phyloP scores from a whole-genome alignment of 1,140 invertebrate genomes.

The Monomorium pharaonis region DNA sequence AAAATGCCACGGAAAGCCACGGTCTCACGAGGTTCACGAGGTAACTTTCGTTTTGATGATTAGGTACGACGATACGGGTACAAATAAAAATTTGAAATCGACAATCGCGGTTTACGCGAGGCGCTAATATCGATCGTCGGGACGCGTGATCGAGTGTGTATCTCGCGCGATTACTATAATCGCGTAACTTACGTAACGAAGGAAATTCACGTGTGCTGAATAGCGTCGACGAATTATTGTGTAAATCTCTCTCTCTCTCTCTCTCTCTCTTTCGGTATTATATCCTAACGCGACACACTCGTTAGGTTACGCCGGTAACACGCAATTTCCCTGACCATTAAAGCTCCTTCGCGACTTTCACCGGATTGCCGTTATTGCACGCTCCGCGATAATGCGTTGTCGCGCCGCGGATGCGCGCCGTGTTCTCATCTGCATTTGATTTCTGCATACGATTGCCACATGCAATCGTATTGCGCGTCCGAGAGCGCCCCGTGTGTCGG shows the following conservation, averaged over 20 bases:
- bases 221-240: conserved; percentile 29
- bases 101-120: neutral
- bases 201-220: conserved; percentile 4
- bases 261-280: conserved; percentile 52
- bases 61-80: neutral
- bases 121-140: conserved; percentile 9
- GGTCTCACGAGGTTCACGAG: neutral
- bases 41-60: neutral
- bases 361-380: conserved; percentile 20
- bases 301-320: conserved; percentile 25
- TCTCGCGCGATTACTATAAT: neutral
- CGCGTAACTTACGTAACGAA: conserved; percentile 12
- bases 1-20: neutral
- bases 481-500: neutral
- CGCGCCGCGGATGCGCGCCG: conserved; percentile 18
- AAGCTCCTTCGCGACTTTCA: conserved; percentile 57
- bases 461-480: neutral
- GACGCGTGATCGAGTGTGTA: neutral
- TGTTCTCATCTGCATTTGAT: neutral
- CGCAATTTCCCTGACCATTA: conserved; percentile 61
- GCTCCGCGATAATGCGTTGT: conserved; percentile 40
- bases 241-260: conserved; percentile 50
- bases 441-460: conserved; percentile 14
- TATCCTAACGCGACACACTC: conserved; percentile 39
- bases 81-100: neutral